Base-by-base conservation (phyloP, 2,113 vertebrate species). In the Nothobranchius furzeri region DNA sequence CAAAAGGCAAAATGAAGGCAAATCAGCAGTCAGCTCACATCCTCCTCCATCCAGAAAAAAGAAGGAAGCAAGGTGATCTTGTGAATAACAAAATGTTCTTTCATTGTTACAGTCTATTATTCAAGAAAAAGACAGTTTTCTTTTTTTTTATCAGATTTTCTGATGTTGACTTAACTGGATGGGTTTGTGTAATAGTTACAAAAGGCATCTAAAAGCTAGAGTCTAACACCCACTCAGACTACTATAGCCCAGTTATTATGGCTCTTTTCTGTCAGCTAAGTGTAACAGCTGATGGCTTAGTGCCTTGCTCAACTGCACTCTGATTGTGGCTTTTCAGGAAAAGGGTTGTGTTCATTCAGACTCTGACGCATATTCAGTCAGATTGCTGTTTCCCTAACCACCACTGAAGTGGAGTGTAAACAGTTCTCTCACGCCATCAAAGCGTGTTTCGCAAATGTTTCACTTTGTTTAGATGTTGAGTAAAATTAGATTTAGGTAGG, bases 1-100 rank as follows among this genome's bases (percentile, higher is more conserved):
- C 84, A 89, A 84, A 56, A 88, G 87, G 88, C 83, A 88, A 80
- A 90, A 85, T 55, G 78, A 60, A 68, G 66, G 74, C 60, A 74
- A 65, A 84, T 90, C 79, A 78, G 85, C 52, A 89, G 83, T 88
- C 88, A 12, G 76, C 76, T 79, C 87, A 82, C 87, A 87, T 77
- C 47, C 57, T 64, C 46, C 61, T 61, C 69, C 68, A 46, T 75
- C 70, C 69, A 72, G 47, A 84, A 73, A 78, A 72, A 73, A 77
- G 78, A 64, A 64, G 45, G 53, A 14, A 53, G 42, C 25, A 55
- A 64, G 51, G 57, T 71, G 76, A 75, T 72, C 74, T 62, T 69
- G 76, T 82, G 86, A 87, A 85, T 87, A 83, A 82, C 79, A 80
- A 86, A 75, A 78, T 70, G 9, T 49, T 47, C 65, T 78, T 85